Base-by-base conservation (phyloP, 1,140 invertebrate genomes). In the Drosophila sucinea region DNA sequence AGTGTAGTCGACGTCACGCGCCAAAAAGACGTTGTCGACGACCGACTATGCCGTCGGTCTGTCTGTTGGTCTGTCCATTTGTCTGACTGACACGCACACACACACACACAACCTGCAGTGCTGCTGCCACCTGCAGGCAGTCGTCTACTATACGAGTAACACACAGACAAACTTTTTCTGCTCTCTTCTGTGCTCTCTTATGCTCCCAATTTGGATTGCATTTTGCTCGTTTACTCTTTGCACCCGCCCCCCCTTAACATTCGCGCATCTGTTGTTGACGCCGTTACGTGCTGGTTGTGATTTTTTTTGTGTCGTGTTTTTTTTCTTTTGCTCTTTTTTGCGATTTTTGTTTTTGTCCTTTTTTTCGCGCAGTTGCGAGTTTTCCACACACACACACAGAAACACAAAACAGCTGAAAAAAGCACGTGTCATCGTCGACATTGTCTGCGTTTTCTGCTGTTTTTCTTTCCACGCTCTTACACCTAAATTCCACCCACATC, bases 401-500 rank as follows among this genome's bases (percentile, higher is more conserved):
- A 23, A 44, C 44, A 44, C 44, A 79, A 91, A 91, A 91, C 89
- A 91, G 89, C 89, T 91, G 89, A 91, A 91, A 91, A 91, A 91
- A 91, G 89, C 89, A 91, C 89, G 89, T 91, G 89, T 91, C 89
- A 91, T 89, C 75, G 79, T 75, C 71, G 82, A 79, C 73, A 65
- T 70, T 82, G 80, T 89, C 73, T 90, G 80, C 85, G 81, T 67
- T 84, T 71, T 54, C 54, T 74, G 56, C 54, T 63, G 57, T 70
- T 77, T 69, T 83, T 81, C 69, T 71, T 70, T 69, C 60, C 41
- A 67, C 77, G 17, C 58, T 60, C 32, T 44, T 64, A 40, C 29
- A 51, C 23, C 33, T 27, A 11, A 38, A 38, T 11, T 11, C 8
- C 8, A 30, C 33, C 32, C 27, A 62, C 32, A 25, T 23, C 8